These are phyloP conservation scores for Euwallacea fornicatus DNA, from an alignment of 1,140 invertebrate species.

Conservation along the genomic window DNA sequence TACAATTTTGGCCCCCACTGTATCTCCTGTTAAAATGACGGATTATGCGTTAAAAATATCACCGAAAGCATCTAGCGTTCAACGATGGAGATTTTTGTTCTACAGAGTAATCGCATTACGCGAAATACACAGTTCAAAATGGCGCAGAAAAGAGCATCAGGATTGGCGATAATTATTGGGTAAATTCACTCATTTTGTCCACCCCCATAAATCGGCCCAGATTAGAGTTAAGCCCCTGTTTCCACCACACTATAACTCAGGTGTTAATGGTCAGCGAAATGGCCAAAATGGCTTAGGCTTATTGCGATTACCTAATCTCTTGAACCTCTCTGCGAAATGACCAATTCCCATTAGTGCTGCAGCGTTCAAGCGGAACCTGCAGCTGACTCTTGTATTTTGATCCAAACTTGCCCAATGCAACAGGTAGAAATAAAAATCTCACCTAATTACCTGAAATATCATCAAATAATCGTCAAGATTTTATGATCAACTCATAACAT, in stretches of 20 bases:
- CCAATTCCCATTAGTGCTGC: constrained; percentile 20
- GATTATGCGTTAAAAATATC: no score
- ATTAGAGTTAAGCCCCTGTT: no score
- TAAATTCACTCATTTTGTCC: no score
- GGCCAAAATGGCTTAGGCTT: constrained; percentile 22
- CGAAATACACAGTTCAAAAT: no score
- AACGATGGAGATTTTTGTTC: no score
- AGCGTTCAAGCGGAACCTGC: neutral
- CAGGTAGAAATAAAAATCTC: constrained; percentile 42
- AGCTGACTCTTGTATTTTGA: neutral
- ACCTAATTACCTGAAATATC: constrained; percentile 47
- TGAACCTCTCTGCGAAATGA: constrained; percentile 31
- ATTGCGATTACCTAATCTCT: constrained; percentile 26
- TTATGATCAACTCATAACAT: constrained; percentile 50
- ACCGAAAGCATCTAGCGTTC: no score
- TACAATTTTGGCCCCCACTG: no score
- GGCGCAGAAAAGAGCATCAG: no score
- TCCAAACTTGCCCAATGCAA: constrained; percentile 4
- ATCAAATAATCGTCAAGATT: constrained; percentile 46
- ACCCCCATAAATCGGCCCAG: no score
- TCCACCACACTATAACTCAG: constrained; percentile 14
- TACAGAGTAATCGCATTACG: no score
- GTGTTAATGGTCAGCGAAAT: constrained; percentile 31
- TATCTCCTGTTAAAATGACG: no score
- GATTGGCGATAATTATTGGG: no score